Percentiles rank a stretch among this genome's conserved stretches.
phyloP scores from a whole-genome alignment of 2,888 invertebrate genomes.

The Ashinkailepas kermadecensis region DNA sequence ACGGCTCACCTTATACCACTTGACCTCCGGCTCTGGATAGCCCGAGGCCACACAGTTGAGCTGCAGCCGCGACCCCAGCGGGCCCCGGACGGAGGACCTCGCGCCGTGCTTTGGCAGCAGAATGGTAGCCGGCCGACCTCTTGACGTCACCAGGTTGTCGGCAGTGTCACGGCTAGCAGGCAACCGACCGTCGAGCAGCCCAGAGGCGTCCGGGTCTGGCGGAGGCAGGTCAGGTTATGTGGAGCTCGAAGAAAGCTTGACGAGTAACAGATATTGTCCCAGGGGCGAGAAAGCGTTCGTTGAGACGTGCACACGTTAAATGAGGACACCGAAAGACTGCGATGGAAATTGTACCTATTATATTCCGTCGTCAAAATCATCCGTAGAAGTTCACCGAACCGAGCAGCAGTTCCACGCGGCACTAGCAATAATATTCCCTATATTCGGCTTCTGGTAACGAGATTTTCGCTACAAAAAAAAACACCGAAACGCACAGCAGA shows the following conservation, averaged over 20 bases:
- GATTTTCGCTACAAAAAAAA: too few relatives aligned
- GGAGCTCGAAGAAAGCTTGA: not conserved
- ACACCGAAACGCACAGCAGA: too few relatives aligned
- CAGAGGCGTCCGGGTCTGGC: not conserved
- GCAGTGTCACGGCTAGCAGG: not conserved
- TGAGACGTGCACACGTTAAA: too few relatives aligned
- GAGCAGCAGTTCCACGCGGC: too few relatives aligned
- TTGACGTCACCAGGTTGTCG: not conserved
- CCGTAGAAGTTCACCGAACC: too few relatives aligned
- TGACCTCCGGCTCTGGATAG: conserved; percentile 29
- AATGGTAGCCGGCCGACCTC: not conserved
- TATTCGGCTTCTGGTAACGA: too few relatives aligned
- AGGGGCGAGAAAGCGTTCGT: too few relatives aligned
- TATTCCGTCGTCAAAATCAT: too few relatives aligned
- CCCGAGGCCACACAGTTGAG: conserved; percentile 29
- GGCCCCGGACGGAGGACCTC: not conserved
- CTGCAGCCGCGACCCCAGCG: conserved; percentile 28
- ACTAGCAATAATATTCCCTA: too few relatives aligned
- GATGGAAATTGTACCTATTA: too few relatives aligned
- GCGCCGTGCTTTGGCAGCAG: not conserved
- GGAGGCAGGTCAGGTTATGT: not conserved
- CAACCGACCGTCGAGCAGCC: not conserved
- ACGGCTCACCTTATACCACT: conserved; percentile 30
- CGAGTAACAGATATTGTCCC: too few relatives aligned
- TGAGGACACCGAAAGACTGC: too few relatives aligned